phyloP scores from a whole-genome alignment of 1,140 invertebrate species.

The Lepidurus couesii region DNA sequence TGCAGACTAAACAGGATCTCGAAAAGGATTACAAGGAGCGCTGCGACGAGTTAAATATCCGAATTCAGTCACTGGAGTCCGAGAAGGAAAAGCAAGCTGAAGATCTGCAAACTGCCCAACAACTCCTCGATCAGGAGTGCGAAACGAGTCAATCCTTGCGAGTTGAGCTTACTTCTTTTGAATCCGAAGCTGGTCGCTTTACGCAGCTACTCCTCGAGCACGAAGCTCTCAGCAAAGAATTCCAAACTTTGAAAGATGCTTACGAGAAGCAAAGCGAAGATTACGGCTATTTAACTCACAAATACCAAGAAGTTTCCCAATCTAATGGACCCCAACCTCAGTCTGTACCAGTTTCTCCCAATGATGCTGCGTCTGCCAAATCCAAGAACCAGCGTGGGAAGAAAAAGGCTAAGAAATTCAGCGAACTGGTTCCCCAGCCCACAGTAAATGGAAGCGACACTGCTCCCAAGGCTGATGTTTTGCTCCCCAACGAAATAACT shows the following conservation, averaged over 20 bases:
- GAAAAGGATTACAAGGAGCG: background rate
- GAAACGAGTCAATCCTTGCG: background rate
- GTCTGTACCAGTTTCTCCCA: background rate
- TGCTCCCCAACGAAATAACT: background rate
- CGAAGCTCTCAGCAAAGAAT: slow-evolving; percentile 5
- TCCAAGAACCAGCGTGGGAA: background rate
- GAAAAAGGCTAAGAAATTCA: slow-evolving; percentile 16
- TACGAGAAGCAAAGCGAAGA: background rate
- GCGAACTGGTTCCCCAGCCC: background rate
- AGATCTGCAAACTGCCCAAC: background rate
- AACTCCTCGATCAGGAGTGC: background rate
- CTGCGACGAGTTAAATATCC: background rate
- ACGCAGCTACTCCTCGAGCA: background rate
- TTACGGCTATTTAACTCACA: background rate
- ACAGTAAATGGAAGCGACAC: background rate
- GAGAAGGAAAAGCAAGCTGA: background rate
- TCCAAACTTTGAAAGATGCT: background rate
- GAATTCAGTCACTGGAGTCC: background rate
- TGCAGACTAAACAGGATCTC: background rate
- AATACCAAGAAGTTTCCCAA: background rate
- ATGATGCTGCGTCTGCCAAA: background rate
- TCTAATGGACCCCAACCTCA: background rate
- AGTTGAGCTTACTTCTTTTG: background rate
- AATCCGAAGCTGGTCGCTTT: background rate
- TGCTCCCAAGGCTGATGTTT: background rate